Base-by-base conservation (phyloP, 2,113 vertebrate genomes). In the Corythaixoides concolor region DNA sequence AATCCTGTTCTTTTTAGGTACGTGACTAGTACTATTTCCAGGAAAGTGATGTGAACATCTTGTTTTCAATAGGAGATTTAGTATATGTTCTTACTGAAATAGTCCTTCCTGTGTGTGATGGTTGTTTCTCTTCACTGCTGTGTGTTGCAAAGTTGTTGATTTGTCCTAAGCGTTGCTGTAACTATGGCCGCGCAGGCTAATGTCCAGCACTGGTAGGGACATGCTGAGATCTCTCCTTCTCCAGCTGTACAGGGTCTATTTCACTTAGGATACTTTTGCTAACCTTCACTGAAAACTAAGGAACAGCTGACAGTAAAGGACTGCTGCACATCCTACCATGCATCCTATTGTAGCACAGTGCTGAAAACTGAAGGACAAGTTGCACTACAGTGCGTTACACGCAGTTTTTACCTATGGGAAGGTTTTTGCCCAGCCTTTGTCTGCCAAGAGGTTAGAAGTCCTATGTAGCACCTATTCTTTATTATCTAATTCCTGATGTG, bases 311-410 rank as follows among this genome's bases (percentile, higher is more conserved):
- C 20, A 50, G 56, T 10, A 11, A 13, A 55, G 21, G 11, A 26
- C 12, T 74, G 30, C 23, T 81, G 74, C 11, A 1, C 5, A 6
- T 74, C 20, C 8, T 58, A 3, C 37, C 0, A 0, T n/a, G 35
- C 11, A 11, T 63, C 15, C 19, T 59, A 0, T 37, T 45, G 28
- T 50, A 68, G 27, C 62, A 20, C 7, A 8, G n/a, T 8, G 47
- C 33, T 90, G 26, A 45, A 81, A 81, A 35, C 15, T 27, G n/a
- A 79, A 23, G n/a, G 32, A 16, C 7, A 47, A 28, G 20, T 24
- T 60, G 55, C 33, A 13, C 4, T 78, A 41, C 19, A 6, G 27
- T 9, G 8, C 2, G 0, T 43, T 28, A n/a, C 20, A 24, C 2
- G 5, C 5, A 4, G 5, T 85, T 85, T 83, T 55, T 88, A 52